Evolutionary conservation across 2,113 vertebrate species (phyloP).

Genomic region (Psophia crepitans): DNA sequence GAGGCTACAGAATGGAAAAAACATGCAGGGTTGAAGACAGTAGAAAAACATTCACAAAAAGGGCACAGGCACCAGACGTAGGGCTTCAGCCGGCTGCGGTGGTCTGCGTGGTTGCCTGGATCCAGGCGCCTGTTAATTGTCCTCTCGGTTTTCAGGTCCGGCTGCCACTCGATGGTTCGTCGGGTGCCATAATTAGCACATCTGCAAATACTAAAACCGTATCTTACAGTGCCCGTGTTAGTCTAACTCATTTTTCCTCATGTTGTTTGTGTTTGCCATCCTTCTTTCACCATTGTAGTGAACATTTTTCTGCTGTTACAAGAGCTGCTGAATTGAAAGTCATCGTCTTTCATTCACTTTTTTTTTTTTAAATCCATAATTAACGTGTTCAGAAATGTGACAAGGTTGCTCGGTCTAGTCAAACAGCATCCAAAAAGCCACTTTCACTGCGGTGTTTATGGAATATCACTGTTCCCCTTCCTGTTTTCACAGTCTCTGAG

Average conservation of each 20-base stretch:
- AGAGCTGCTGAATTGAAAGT: not conserved
- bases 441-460: not conserved
- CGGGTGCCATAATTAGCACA: not conserved
- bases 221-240: fast-evolving
- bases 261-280: not conserved
- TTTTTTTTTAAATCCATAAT: not conserved
- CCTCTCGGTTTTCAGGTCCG: not conserved
- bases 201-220: not conserved
- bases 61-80: not conserved
- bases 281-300: not conserved
- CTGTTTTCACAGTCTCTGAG: not conserved
- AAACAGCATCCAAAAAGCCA: not conserved
- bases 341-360: not conserved
- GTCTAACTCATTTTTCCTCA: fast-evolving
- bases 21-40: not conserved
- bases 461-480: not conserved
- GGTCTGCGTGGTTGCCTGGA: not conserved
- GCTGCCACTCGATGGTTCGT: not conserved
- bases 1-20: conserved; percentile 50
- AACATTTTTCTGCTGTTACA: not conserved
- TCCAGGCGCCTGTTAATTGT: not conserved
- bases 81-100: not conserved
- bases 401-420: not conserved
- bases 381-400: not conserved
- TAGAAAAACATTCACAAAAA: not conserved